phyloP scores from a whole-genome alignment of 2,113 vertebrate genomes.

The Trematocara marginatum region DNA sequence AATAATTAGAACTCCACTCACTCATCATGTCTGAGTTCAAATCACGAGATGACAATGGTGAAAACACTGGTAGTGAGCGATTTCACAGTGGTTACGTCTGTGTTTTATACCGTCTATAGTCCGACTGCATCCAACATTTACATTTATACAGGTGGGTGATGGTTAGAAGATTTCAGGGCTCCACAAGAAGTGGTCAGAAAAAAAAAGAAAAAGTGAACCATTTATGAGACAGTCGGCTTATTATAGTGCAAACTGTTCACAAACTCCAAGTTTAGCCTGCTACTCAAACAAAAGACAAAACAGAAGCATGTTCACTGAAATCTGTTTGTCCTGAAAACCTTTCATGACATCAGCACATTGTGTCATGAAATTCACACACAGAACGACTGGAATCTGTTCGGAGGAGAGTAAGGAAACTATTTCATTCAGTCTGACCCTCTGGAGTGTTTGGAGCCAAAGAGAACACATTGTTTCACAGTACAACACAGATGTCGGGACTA shows the following conservation, averaged over 20 bases:
- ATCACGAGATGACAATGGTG: background rate
- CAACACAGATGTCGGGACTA: conserved; percentile 24
- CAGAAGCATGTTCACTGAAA: background rate
- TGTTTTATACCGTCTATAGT: background rate
- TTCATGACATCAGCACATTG: background rate
- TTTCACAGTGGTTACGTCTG: background rate
- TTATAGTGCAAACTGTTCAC: background rate
- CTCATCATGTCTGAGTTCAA: background rate
- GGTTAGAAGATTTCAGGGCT: background rate
- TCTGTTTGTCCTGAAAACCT: background rate
- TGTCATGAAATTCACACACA: conserved; percentile 10
- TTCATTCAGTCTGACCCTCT: conserved; percentile 14
- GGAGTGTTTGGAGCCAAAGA: background rate
- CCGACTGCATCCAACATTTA: background rate
- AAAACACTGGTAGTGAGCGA: background rate
- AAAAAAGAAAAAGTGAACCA: background rate
- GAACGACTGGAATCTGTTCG: background rate
- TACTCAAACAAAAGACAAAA: background rate
- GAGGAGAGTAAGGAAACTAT: background rate
- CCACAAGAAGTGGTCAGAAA: background rate
- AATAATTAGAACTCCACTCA: background rate
- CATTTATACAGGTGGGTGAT: background rate
- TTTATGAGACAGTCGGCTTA: background rate
- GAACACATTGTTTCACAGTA: conserved; percentile 20
- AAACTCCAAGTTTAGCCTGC: background rate